These are phyloP conservation scores for Coelinius sp. DNA, from an alignment of 2,888 invertebrate species.

Conservation along the genomic window DNA sequence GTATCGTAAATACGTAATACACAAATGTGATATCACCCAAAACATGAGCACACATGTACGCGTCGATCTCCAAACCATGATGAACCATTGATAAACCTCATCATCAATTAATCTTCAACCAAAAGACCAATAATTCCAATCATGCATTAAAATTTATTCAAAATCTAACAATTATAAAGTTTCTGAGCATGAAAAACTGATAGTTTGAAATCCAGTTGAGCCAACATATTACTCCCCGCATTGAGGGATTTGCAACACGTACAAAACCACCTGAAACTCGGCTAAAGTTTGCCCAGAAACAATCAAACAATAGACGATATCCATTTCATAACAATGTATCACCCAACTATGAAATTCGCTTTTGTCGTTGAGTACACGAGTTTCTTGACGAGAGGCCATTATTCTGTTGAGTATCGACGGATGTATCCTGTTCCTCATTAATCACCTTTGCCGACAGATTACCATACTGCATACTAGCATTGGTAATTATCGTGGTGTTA, in stretches of 20 bases:
- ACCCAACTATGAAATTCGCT: constrained; percentile 43
- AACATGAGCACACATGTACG: not conserved
- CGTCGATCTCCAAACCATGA: not conserved
- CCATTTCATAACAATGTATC: constrained; percentile 37
- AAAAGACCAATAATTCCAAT: too few species aligned
- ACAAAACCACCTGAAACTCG: constrained; percentile 8
- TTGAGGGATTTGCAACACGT: not conserved
- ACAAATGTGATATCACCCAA: not conserved
- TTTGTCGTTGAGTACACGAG: constrained; percentile 31
- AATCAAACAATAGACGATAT: constrained; percentile 38
- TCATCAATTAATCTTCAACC: not conserved
- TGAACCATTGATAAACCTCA: not conserved
- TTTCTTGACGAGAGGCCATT: constrained; percentile 13
- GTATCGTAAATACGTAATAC: not conserved
- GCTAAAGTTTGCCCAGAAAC: constrained; percentile 18
- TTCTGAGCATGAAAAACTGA: not conserved
- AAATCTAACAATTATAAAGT: too few species aligned
- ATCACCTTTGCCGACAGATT: constrained; percentile 15
- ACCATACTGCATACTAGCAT: constrained; percentile 1
- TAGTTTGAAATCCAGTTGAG: not conserved
- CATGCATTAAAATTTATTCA: too few species aligned
- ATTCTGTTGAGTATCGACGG: constrained; percentile 25
- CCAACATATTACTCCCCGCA: not conserved
- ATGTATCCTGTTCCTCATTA: constrained; percentile 28
- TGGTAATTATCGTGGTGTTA: constrained; percentile 3